Evolutionary conservation across 35 echinoderm and acorn worm species (phyloP), one percentile per base, ranked within the genome.

Genomic region (Anneissia japonica): DNA sequence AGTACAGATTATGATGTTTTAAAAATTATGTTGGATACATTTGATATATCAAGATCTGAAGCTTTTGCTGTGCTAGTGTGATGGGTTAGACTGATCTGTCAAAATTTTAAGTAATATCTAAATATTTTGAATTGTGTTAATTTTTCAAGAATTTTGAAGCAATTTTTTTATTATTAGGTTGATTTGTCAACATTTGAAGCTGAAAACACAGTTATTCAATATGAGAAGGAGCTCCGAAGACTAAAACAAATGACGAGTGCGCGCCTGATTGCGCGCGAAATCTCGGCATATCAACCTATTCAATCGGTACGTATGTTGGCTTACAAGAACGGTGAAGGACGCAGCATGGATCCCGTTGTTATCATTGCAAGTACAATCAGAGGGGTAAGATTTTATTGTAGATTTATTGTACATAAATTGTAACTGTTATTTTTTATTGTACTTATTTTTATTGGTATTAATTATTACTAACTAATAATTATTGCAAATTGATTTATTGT

Each of bases 151-250:
- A n/a, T n/a, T n/a, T n/a, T n/a, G n/a, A n/a, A n/a, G n/a, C n/a
- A n/a, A n/a, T n/a, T 73, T 41, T 9, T 86, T 86, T 32, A 11
- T 31, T 14, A 11, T 0, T 79, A 99, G 96, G 92, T 99, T 43
- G 96, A 99, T 55, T 87, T 99, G 39, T 99, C 96, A 6, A 88
- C 88, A 3, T 91, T 88, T 81, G 96, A 99, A 80, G 91, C 96
- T 41, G 78, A 79, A 6, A 91, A 92, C 37, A 99, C 92, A 17
- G 74, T 99, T 11, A 46, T 83, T 0, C 89, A 94, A 72, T 99
- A 93, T 30, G 96, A 94, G 40, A 88, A 91, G 30, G 92, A 99
- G 77, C 55, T 99, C 16, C 83, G 38, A 6, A 76, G 96, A 38
- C 37, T 99, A 14, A 86, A 87, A n/a, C 92, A 93, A 83, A 93